phyloP scores from a whole-genome alignment of 2,888 invertebrate species.

The Drosophila gaucha region DNA sequence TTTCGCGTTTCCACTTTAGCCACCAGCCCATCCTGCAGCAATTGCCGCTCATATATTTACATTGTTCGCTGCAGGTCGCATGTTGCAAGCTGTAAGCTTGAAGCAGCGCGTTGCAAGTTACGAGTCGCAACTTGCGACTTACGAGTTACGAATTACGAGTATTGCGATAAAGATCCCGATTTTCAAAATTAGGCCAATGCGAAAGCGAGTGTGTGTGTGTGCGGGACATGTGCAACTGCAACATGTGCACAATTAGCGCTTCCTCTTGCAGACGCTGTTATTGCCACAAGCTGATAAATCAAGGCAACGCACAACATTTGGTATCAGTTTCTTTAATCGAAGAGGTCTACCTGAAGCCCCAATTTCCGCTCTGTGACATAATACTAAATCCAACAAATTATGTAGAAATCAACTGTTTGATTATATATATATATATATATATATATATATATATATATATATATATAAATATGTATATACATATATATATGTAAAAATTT shows the following conservation, averaged over 20 bases:
- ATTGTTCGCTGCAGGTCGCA: conserved; percentile 26
- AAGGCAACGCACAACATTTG: conserved; percentile 40
- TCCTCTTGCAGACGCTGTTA: conserved; percentile 47
- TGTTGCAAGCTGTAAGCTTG: conserved; percentile 2
- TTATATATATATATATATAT: conserved; percentile 13
- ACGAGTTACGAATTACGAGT: conserved; percentile 51
- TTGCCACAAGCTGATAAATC: conserved; percentile 46
- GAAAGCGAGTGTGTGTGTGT: conserved; percentile 25
- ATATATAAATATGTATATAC: too few relatives aligned
- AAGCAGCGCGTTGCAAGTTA: conserved; percentile 21
- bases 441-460: too few relatives aligned
- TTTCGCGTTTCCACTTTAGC: conserved; percentile 41
- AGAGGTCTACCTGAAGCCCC: conserved; percentile 17
- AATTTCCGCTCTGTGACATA: conserved; percentile 35
- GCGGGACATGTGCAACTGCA: conserved; percentile 40
- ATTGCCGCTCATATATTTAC: conserved; percentile 51
- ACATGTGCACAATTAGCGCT: conserved; percentile 79
- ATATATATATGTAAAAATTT: background rate
- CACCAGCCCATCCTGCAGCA: conserved; percentile 44
- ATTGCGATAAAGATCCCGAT: conserved; percentile 79
- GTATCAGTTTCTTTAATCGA: conserved; percentile 29
- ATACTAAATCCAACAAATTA: conserved; percentile 3
- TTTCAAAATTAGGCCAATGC: conserved; percentile 72
- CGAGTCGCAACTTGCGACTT: conserved; percentile 29
- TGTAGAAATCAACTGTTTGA: conserved; percentile 17